Conservation (phyloP, 1,140 invertebrate species). For the Odontomachus brunneus region DNA sequence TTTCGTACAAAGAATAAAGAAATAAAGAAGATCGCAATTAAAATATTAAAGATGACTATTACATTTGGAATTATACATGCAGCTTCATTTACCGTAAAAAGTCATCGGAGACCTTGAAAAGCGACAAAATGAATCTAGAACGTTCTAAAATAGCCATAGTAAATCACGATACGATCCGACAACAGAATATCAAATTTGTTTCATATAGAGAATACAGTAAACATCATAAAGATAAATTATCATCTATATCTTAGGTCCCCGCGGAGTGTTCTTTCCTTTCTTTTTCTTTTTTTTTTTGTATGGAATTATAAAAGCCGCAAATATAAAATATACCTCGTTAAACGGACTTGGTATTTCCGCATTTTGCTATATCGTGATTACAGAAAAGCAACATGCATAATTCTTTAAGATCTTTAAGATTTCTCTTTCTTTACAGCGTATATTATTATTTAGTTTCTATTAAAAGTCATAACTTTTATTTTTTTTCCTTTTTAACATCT, state of each 20-base stretch:
- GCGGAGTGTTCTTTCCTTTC: neutral
- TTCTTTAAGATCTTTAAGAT: slow-evolving; percentile 61
- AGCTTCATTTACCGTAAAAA: slow-evolving; percentile 26
- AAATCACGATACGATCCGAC: slow-evolving; percentile 38
- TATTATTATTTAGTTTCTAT: slow-evolving; percentile 62
- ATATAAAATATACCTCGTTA: slow-evolving; percentile 53
- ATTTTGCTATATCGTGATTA: slow-evolving; percentile 48
- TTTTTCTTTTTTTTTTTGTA: slow-evolving; percentile 11
- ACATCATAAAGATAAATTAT: slow-evolving; percentile 60
- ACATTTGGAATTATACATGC: slow-evolving; percentile 45
- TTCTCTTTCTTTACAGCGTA: slow-evolving; percentile 62
- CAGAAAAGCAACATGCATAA: slow-evolving; percentile 65
- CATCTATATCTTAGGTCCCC: slow-evolving; percentile 52
- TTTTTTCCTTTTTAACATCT: slow-evolving; percentile 47
- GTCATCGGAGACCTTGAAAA: slow-evolving; percentile 33
- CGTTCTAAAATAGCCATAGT: slow-evolving; percentile 39
- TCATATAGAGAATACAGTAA: slow-evolving; percentile 40
- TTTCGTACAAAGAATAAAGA: slow-evolving; percentile 43
- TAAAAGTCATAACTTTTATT: slow-evolving; percentile 58
- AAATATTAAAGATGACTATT: slow-evolving; percentile 51
- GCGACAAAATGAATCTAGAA: slow-evolving; percentile 39
- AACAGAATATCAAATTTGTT: slow-evolving; percentile 8
- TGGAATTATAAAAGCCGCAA: slow-evolving; percentile 67
- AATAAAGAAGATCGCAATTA: slow-evolving; percentile 44
- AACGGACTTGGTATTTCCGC: slow-evolving; percentile 38